These are phyloP conservation scores for Ambastaia sidthimunki DNA, from an alignment of 2,797 vertebrate species.

Conservation along the genomic window DNA sequence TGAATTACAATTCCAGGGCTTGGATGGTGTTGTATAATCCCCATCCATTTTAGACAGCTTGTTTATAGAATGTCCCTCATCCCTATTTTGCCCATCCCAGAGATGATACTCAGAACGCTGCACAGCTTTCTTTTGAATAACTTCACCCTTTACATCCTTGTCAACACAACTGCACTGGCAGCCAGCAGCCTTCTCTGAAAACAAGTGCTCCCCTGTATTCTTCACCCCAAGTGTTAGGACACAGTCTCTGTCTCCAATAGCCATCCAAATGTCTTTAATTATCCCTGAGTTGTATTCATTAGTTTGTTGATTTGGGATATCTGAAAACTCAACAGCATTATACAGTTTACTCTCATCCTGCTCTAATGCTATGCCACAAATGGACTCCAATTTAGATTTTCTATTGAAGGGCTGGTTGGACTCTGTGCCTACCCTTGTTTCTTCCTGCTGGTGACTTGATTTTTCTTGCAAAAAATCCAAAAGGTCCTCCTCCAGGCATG, in stretches of 20 bases:
- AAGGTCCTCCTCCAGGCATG: constrained; percentile 93
- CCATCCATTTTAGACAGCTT: constrained; percentile 89
- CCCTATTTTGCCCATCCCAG: constrained; percentile 93
- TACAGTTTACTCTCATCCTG: constrained; percentile 87
- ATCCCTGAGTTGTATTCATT: constrained; percentile 97
- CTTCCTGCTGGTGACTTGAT: constrained; percentile 81
- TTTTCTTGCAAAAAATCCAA: constrained; percentile 92
- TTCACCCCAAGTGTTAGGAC: constrained; percentile 78
- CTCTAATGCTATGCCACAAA: constrained; percentile 98
- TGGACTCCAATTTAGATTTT: constrained; percentile 97
- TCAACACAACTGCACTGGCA: constrained; percentile 89
- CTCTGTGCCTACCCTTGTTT: constrained; percentile 80
- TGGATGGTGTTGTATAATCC: constrained; percentile 95
- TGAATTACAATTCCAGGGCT: constrained; percentile 89
- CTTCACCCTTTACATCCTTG: constrained; percentile 81
- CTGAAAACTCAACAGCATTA: constrained; percentile 82
- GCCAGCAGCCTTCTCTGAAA: constrained; percentile 82
- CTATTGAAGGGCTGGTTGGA: constrained; percentile 87
- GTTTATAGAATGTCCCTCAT: constrained; percentile 83
- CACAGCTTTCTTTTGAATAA: constrained; percentile 88
- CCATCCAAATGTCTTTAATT: constrained; percentile 98
- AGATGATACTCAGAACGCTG: constrained; percentile 96
- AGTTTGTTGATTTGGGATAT: constrained; percentile 83
- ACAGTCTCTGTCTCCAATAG: constrained; percentile 83
- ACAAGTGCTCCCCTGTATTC: constrained; percentile 82